Evolutionary conservation across 2,797 vertebrate genomes (phyloP).

Genomic region (Acipenser transmontanus): DNA sequence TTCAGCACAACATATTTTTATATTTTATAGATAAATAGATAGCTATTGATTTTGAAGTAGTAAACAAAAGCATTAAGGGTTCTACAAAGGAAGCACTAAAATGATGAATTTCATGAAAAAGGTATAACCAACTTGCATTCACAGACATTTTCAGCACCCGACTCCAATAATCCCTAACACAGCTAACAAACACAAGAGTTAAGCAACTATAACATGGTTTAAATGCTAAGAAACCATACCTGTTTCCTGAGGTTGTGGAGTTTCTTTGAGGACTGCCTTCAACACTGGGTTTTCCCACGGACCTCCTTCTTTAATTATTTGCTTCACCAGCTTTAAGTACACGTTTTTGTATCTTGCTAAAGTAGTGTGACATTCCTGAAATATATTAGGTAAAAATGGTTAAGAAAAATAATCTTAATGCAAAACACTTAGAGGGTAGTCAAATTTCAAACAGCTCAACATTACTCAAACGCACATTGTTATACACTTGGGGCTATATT

Average conservation of each 20-base stretch:
- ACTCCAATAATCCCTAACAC: not conserved
- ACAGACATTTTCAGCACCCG: not conserved
- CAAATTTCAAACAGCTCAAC: too few species aligned
- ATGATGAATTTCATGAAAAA: not conserved
- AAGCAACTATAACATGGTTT: too few species aligned
- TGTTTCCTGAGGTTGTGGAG: slow-evolving; percentile 78
- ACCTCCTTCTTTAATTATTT: slow-evolving; percentile 76
- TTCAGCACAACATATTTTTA: too few species aligned
- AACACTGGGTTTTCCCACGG: slow-evolving; percentile 83
- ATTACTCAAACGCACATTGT: too few species aligned
- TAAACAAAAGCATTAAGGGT: too few species aligned
- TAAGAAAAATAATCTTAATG: slow-evolving; percentile 9
- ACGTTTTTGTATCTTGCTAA: slow-evolving; percentile 82
- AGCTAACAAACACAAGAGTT: too few species aligned
- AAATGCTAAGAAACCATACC: slow-evolving; percentile 49
- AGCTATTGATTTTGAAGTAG: too few species aligned
- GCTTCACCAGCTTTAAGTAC: slow-evolving; percentile 82
- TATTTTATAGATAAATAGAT: too few species aligned
- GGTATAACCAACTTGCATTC: not conserved
- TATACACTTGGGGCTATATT: too few species aligned
- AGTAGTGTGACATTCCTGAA: slow-evolving; percentile 81
- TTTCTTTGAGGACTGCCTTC: slow-evolving; percentile 83
- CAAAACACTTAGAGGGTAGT: too few species aligned
- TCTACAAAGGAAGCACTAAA: not conserved
- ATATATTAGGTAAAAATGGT: not conserved